Evolutionary conservation across 2,888 invertebrate genomes (phyloP).

Genomic region (Heterodera filipjevi): DNA sequence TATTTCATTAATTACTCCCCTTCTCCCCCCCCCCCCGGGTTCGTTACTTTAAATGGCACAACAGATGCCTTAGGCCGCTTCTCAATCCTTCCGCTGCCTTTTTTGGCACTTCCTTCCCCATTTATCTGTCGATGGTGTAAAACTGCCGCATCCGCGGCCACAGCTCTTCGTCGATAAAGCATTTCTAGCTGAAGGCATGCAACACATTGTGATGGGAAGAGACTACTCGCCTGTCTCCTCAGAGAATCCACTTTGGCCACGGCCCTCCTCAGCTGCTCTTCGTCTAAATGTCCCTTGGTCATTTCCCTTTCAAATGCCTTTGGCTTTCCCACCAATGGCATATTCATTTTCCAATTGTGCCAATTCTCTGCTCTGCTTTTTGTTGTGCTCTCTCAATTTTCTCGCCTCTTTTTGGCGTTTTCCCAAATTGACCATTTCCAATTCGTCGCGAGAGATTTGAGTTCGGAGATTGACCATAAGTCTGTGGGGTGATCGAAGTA

Average conservation of each 20-base stretch:
- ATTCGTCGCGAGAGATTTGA: constrained; percentile 58
- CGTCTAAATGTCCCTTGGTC: constrained; percentile 71
- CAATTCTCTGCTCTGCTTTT: constrained; percentile 36
- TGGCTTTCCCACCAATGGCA: constrained; percentile 71
- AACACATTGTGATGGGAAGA: neutral
- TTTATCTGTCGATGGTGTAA: constrained; percentile 68
- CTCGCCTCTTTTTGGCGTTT: constrained; percentile 41
- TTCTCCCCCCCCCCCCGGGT: no score
- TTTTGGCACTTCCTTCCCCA: neutral
- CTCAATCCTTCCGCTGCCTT: neutral
- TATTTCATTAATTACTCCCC: no score
- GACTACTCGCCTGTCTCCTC: constrained; percentile 69
- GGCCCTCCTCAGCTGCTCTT: constrained; percentile 93
- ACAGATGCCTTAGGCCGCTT: constrained; percentile 60
- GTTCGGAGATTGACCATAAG: constrained; percentile 29
- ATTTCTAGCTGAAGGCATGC: constrained; percentile 81
- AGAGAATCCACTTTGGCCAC: constrained; percentile 95
- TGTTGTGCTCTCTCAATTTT: constrained; percentile 42
- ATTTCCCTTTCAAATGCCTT: neutral
- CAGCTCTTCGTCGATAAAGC: constrained; percentile 72
- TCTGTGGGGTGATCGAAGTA: no score
- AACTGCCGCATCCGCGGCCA: constrained; percentile 75
- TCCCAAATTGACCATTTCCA: constrained; percentile 46
- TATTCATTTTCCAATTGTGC: constrained; percentile 36
- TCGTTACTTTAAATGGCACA: constrained; percentile 58